A percentile compares a stretch with the other conserved stretches of the same genome.
These are phyloP conservation scores for Sthenelais limicola DNA, from an alignment of 2,888 invertebrate genomes.

Conservation along the genomic window DNA sequence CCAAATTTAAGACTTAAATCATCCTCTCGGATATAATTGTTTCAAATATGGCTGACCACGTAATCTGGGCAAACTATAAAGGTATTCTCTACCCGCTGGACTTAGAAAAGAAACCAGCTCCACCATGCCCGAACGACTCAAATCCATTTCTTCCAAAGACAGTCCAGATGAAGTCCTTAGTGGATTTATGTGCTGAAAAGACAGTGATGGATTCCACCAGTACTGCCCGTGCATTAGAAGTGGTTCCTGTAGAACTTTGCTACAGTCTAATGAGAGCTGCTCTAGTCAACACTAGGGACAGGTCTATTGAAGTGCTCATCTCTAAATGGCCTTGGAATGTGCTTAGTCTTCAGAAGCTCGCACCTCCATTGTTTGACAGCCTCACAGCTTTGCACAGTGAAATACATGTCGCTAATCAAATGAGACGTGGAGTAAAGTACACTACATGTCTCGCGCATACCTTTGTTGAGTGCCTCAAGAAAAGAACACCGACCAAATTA, in stretches of 20 bases:
- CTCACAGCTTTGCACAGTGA: slow-evolving; percentile 58
- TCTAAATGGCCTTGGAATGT: slow-evolving; percentile 62
- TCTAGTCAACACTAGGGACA: slow-evolving; percentile 58
- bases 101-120: slow-evolving; percentile 48
- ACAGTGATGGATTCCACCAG: slow-evolving; percentile 61
- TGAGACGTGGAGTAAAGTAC: slow-evolving; percentile 62
- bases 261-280: slow-evolving; percentile 63
- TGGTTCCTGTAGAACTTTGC: slow-evolving; percentile 58
- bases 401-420: slow-evolving; percentile 56
- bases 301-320: slow-evolving; percentile 63
- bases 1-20: too few relatives aligned
- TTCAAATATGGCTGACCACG: slow-evolving; percentile 17
- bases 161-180: slow-evolving; percentile 52
- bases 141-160: not conserved
- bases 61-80: slow-evolving; percentile 52
- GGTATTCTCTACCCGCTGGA: slow-evolving; percentile 64
- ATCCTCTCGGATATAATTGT: too few relatives aligned
- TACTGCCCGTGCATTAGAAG: slow-evolving; percentile 53
- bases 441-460: slow-evolving; percentile 67
- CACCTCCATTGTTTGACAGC: slow-evolving; percentile 60
- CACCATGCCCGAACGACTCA: too few relatives aligned
- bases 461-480: slow-evolving; percentile 65
- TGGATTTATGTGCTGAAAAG: slow-evolving; percentile 58
- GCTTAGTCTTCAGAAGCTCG: slow-evolving; percentile 59
- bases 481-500: slow-evolving; percentile 57